Evolutionary conservation across 2,797 vertebrate species (phyloP).

Genomic region (Florisuga fusca): DNA sequence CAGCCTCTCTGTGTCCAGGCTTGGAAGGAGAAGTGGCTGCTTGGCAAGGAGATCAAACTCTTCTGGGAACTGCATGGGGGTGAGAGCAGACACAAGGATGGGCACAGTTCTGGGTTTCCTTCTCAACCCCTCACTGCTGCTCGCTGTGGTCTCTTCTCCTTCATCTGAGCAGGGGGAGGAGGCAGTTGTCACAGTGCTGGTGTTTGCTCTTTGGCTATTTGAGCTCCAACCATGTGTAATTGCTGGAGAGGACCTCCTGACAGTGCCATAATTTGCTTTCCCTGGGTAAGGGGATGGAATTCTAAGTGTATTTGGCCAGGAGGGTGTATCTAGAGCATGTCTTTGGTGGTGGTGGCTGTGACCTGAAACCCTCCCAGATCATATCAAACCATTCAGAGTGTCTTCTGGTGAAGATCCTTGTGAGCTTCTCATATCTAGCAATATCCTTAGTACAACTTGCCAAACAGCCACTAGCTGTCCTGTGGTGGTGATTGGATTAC

Average conservation of each 20-base stretch:
- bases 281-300: not conserved
- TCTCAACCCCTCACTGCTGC: not conserved
- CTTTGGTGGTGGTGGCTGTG: not conserved
- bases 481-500: not conserved
- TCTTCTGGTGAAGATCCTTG: not conserved
- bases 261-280: not conserved
- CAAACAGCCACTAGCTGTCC: not conserved
- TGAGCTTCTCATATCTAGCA: not conserved
- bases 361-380: not conserved
- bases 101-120: not conserved
- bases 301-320: not conserved
- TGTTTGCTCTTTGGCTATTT: not conserved
- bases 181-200: not conserved
- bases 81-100: constrained; percentile 22
- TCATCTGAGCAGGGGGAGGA: not conserved
- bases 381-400: not conserved
- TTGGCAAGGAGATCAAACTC: constrained; percentile 50
- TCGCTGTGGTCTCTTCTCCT: not conserved
- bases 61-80: constrained; percentile 40
- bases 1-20: not conserved
- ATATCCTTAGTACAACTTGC: not conserved
- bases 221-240: not conserved
- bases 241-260: not conserved
- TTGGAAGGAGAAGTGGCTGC: not conserved
- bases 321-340: not conserved